A percentile compares a stretch with the other conserved stretches of the same genome.
These are phyloP conservation scores for Argynnis bischoffii DNA, from an alignment of 2,888 invertebrate species.

Conservation along the genomic window DNA sequence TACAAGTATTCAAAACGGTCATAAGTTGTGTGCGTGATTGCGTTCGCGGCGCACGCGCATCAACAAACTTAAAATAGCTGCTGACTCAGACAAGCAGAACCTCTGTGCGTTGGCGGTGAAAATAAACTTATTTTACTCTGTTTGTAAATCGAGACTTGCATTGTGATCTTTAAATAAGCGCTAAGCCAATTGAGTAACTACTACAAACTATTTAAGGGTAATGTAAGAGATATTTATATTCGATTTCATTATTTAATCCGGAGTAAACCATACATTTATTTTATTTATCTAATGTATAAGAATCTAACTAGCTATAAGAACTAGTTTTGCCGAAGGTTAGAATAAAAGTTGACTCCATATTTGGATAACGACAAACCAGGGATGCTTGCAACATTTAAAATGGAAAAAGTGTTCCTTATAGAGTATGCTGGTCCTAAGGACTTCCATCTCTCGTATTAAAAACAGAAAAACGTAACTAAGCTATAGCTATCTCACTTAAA, in stretches of 20 bases:
- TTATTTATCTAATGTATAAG: neutral
- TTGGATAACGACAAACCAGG: constrained; percentile 48
- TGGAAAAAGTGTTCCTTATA: constrained; percentile 62
- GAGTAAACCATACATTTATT: neutral
- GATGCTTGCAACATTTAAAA: constrained; percentile 58
- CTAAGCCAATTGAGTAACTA: constrained; percentile 40
- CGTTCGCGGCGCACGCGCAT: constrained; percentile 50
- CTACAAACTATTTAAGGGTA: constrained; percentile 22
- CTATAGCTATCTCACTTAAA: constrained; percentile 16
- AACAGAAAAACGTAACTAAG: constrained; percentile 24
- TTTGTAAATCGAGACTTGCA: constrained; percentile 54
- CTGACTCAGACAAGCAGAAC: constrained; percentile 62
- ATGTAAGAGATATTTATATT: constrained; percentile 19
- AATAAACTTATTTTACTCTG: constrained; percentile 58
- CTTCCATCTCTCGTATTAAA: constrained; percentile 29
- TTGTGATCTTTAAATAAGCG: constrained; percentile 45
- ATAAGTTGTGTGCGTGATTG: constrained; percentile 34
- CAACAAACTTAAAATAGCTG: constrained; percentile 63
- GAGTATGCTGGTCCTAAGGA: constrained; percentile 41
- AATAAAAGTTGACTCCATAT: constrained; percentile 40
- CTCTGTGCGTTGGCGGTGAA: constrained; percentile 51
- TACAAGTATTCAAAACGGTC: constrained; percentile 18
- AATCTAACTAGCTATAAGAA: neutral
- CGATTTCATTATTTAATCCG: neutral
- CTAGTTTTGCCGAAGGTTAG: constrained; percentile 25